phyloP scores from a whole-genome alignment of 2,113 vertebrate genomes.

The Egretta garzetta region DNA sequence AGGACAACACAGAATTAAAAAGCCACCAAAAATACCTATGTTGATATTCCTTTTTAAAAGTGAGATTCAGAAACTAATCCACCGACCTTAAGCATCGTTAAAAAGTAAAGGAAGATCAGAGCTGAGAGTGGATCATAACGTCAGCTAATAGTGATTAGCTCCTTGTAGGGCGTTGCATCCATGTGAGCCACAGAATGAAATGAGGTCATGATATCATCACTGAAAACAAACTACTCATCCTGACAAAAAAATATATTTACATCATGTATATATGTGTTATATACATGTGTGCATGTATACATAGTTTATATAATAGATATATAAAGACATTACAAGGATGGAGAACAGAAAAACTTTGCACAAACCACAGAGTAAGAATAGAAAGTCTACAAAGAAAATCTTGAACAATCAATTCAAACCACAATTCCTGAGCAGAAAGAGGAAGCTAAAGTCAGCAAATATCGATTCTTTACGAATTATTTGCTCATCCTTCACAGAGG shows the following conservation, averaged over 20 bases:
- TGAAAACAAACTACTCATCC: neutral
- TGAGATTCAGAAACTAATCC: neutral
- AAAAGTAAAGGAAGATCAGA: neutral
- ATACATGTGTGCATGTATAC: no score
- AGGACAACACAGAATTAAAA: neutral
- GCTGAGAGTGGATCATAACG: neutral
- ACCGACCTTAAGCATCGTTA: neutral
- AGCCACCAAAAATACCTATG: fast-evolving
- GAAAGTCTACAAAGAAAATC: neutral
- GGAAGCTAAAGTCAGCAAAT: neutral
- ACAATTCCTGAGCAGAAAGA: neutral
- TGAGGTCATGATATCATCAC: neutral
- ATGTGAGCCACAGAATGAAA: neutral
- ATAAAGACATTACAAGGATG: neutral
- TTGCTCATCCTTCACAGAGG: neutral
- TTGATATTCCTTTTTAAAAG: neutral
- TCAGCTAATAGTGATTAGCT: neutral
- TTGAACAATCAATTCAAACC: neutral
- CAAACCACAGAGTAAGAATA: neutral
- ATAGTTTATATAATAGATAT: neutral
- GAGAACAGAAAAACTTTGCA: neutral
- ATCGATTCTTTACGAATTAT: neutral
- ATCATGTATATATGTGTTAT: neutral
- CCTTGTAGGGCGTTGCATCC: neutral
- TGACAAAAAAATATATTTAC: neutral